phyloP scores from a whole-genome alignment of 2,888 invertebrate genomes.

The Drosophila affinis region DNA sequence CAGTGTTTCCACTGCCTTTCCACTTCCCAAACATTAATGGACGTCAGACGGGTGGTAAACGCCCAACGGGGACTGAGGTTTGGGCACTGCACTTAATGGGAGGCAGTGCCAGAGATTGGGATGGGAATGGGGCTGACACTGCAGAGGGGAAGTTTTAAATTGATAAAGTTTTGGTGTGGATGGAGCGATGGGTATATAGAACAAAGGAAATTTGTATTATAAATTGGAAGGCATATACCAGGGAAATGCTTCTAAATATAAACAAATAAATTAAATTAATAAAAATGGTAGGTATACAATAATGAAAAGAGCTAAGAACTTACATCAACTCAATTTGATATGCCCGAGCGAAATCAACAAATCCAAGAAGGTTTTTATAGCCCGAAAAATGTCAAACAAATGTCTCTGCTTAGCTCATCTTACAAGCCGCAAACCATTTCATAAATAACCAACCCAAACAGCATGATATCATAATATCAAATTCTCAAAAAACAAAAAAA shows the following conservation, averaged over 20 bases:
- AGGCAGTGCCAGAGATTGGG: conserved; percentile 13
- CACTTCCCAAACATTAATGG: conserved; percentile 38
- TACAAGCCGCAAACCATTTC: conserved; percentile 1
- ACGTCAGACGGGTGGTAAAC: conserved; percentile 32
- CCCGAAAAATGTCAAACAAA: conserved; percentile 7
- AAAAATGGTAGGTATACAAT: too few relatives aligned
- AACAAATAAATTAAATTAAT: too few relatives aligned
- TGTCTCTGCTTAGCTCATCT: background rate
- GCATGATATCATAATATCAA: conserved; percentile 19
- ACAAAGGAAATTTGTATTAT: conserved; percentile 3
- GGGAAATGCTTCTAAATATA: too few relatives aligned
- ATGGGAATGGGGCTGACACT: conserved; percentile 36
- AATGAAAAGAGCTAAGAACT: background rate
- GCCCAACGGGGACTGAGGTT: conserved; percentile 34
- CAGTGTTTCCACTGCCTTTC: background rate
- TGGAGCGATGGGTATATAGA: background rate
- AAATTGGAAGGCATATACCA: background rate
- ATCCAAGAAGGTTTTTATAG: background rate
- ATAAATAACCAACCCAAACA: conserved; percentile 4
- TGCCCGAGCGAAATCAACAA: background rate
- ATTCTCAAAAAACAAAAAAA: background rate
- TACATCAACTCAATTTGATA: background rate
- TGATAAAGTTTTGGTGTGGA: conserved; percentile 24
- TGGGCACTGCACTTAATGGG: conserved; percentile 13
- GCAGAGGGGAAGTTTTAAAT: conserved; percentile 25